A percentile compares a stretch with the other conserved stretches of the same genome.
These are phyloP conservation scores for Artibeus lituratus DNA, from an alignment of 2,797 vertebrate species.

Conservation along the genomic window DNA sequence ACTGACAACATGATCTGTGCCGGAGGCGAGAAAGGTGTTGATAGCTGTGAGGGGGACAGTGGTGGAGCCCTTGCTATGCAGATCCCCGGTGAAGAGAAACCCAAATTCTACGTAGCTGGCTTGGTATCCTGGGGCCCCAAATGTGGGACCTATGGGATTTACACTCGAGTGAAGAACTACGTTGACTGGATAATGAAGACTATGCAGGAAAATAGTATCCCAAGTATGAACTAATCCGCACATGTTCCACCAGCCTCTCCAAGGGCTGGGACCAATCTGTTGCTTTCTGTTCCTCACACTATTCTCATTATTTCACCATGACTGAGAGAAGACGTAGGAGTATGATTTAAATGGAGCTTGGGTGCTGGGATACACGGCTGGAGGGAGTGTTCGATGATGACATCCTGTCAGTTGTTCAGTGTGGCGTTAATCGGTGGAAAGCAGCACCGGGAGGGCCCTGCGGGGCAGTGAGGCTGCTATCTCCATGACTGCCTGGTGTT, in stretches of 20 bases:
- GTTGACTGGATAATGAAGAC: slow-evolving; percentile 91
- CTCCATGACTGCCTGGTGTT: not conserved
- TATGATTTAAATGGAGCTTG: not conserved
- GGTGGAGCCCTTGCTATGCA: slow-evolving; percentile 87
- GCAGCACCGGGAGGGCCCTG: not conserved
- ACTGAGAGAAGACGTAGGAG: not conserved
- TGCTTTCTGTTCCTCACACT: not conserved
- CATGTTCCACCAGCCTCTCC: not conserved
- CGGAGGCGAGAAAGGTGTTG: slow-evolving; percentile 78
- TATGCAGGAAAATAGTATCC: slow-evolving; percentile 75
- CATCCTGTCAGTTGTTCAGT: not conserved
- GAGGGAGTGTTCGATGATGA: not conserved
- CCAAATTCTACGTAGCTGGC: slow-evolving; percentile 83
- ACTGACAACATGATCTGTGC: slow-evolving; percentile 96
- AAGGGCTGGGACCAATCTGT: not conserved
- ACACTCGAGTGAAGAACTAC: slow-evolving; percentile 91
- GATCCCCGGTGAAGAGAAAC: slow-evolving; percentile 10
- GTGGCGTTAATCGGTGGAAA: not conserved
- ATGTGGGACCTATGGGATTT: slow-evolving; percentile 87
- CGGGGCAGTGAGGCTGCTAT: not conserved
- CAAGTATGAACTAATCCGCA: slow-evolving; percentile 63
- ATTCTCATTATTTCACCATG: not conserved
- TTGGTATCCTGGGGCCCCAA: slow-evolving; percentile 92
- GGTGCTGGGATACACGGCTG: not conserved
- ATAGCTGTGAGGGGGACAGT: slow-evolving; percentile 91